phyloP scores from a whole-genome alignment of 2,888 invertebrate genomes.

The Limnephilus auricula region DNA sequence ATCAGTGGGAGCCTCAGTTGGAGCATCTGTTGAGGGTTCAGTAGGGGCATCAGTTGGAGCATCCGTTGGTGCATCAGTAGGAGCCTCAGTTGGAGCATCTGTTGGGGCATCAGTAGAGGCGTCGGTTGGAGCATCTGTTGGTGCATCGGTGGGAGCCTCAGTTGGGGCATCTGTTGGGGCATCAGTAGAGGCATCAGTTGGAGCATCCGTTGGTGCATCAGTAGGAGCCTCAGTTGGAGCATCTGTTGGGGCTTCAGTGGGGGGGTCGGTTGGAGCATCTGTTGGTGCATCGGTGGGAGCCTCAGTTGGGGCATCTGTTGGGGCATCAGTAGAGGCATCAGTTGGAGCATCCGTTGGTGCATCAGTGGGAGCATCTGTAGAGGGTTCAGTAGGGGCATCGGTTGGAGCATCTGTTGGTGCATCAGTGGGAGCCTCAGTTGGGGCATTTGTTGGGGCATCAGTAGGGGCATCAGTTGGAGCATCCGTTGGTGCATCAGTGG shows the following conservation, averaged over 20 bases:
- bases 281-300: slow-evolving; percentile 35
- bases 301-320: slow-evolving; percentile 38
- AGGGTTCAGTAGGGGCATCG: slow-evolving; percentile 45
- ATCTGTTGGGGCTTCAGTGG: neutral
- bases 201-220: slow-evolving; percentile 39
- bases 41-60: slow-evolving; percentile 28
- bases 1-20: slow-evolving; percentile 53
- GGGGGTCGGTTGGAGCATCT: neutral
- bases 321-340: slow-evolving; percentile 34
- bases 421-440: slow-evolving; percentile 46
- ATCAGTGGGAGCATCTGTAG: slow-evolving; percentile 35
- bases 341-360: slow-evolving; percentile 43
- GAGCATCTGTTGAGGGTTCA: slow-evolving; percentile 11
- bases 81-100: neutral
- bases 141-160: slow-evolving; percentile 23
- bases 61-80: neutral
- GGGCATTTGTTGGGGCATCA: slow-evolving; percentile 39
- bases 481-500: slow-evolving; percentile 41
- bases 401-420: slow-evolving; percentile 53
- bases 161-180: slow-evolving; percentile 40
- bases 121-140: neutral
- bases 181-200: slow-evolving; percentile 42
- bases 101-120: neutral
- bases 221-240: slow-evolving; percentile 40
- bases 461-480: slow-evolving; percentile 38